Conservation (phyloP, 2,888 invertebrate genomes). For the Tetragonula carbonaria region DNA sequence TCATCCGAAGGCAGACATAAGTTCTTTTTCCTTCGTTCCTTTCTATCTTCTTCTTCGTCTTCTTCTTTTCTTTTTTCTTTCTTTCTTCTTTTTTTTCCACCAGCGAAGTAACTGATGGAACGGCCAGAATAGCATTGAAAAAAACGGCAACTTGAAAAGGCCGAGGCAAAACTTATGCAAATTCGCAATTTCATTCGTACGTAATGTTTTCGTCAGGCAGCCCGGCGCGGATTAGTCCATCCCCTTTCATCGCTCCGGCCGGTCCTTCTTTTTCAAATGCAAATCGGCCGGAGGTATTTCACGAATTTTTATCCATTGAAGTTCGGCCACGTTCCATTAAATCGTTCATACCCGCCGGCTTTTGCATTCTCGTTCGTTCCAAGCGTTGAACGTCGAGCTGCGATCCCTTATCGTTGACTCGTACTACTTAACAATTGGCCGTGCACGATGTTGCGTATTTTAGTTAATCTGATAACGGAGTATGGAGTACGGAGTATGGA, state of each 20-base stretch:
- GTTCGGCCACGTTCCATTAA: conserved; percentile 7
- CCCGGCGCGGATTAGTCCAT: conserved; percentile 23
- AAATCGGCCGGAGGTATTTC: conserved; percentile 54
- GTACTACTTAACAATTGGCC: conserved; percentile 1
- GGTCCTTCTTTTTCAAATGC: conserved; percentile 59
- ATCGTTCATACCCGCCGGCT: neutral
- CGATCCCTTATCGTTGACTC: neutral
- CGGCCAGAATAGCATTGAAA: neutral
- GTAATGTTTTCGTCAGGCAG: conserved; percentile 57
- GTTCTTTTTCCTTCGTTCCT: neutral
- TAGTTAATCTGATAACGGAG: too few species aligned
- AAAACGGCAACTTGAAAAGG: conserved; percentile 35
- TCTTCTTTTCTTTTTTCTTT: neutral
- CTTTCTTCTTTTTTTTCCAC: neutral
- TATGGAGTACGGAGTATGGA: too few species aligned
- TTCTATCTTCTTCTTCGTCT: neutral
- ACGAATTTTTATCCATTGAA: conserved; percentile 22
- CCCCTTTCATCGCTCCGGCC: conserved; percentile 24
- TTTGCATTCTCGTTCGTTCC: too few species aligned
- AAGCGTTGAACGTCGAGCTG: too few species aligned
- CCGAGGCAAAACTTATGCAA: conserved; percentile 58
- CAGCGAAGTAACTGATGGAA: conserved; percentile 20
- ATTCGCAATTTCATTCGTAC: conserved; percentile 58
- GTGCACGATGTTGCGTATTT: neutral
- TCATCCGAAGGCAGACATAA: conserved; percentile 17